Evolutionary conservation across 2,888 invertebrate genomes (phyloP), one percentile per base, ranked within the genome.

Genomic region (Oxyteleia sp.): DNA sequence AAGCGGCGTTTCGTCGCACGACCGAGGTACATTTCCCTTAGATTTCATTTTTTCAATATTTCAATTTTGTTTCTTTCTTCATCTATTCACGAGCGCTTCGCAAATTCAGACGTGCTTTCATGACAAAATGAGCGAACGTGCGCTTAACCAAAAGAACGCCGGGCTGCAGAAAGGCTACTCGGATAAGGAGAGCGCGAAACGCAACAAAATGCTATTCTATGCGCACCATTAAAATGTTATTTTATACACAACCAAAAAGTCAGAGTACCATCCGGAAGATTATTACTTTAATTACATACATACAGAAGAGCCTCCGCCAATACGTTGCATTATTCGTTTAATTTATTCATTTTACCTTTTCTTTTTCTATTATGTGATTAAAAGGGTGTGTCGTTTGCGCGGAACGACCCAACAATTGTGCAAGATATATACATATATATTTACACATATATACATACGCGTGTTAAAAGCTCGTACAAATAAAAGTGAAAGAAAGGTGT

Each of bases 401-500:
- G 78, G 53, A 75, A 26, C 64, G 74, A 85, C 55, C 78, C 75
- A 86, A 85, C 85, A 86, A 87, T 76, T 84, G 85, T 75, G 82
- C 86, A 86, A 86, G 87, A 86, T 84, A 74, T 87, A 87, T 87
- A 85, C 83, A 41, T 41, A 82, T 69, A 75, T 82, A 75, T 82
- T 63, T 82, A 82, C 81, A 87, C 86, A 86, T 87, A 88, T 88
- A 84, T 87, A 87, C 87, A 87, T 87, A 84, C 85, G 84, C 82
- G 80, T 86, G 85, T 74, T 55, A 51, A 80, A 76, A 79, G 64
- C 57, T 43, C 64, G 35, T 82, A 84, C 74, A 86, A 85, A 72
- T 78, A 84, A 72, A 83, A 76, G 68, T 74, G 43, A 82, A 71
- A 72, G 66, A 57, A 76, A 74, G 76, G 49, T 63, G 64, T 82